Base-by-base conservation (phyloP, 2,888 invertebrate genomes). In the Plebejus anna region DNA sequence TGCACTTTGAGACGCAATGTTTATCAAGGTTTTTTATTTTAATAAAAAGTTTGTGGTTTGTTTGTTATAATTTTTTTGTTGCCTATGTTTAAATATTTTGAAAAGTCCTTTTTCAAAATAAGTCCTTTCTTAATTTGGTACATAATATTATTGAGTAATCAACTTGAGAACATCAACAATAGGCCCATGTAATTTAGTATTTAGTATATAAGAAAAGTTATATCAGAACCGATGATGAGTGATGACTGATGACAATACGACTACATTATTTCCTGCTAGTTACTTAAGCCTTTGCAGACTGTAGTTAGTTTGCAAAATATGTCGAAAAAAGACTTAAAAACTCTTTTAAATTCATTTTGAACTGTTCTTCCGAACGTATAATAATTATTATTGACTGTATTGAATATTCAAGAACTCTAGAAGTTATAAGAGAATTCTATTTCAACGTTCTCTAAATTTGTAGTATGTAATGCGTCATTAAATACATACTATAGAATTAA, bases 1-100 rank as follows among this genome's bases (percentile, higher is more conserved):
- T 85, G 86, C 90, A 75, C 88, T 91, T 80, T 91, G 85, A 83
- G 78, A 75, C 6, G 72, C 51, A 28, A 28, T 13, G 51, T 32
- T 11, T 11, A 7, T 22, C 22, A 22, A 22, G 22, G 22, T 7
- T 9, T 61, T 9, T 61, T 28, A 61, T 11, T 61, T 28, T 28
- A 61, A 61, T 61, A 28, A 61, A 61, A 61, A 28, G 28, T 28
- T 11, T 28, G 28, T 61, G 59, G 22, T 57, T 57, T n/a, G 6
- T n/a, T 57, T 16, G 57, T 57, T 6, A 57, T 57, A 57, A n/a
- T 5, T 16, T 11, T 47, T 42, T 42, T 42, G 42, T 42, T 1
- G 7, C 42, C 47, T 42, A 9, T 7, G 42, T 42, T 42, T 42
- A 51, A 51, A 51, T 13, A 13, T 51, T 22, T 22, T 13, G 13